Percentiles rank a stretch among this genome's conserved stretches.
phyloP scores from a whole-genome alignment of 1,140 invertebrate species.

The Platorchestia sp. region DNA sequence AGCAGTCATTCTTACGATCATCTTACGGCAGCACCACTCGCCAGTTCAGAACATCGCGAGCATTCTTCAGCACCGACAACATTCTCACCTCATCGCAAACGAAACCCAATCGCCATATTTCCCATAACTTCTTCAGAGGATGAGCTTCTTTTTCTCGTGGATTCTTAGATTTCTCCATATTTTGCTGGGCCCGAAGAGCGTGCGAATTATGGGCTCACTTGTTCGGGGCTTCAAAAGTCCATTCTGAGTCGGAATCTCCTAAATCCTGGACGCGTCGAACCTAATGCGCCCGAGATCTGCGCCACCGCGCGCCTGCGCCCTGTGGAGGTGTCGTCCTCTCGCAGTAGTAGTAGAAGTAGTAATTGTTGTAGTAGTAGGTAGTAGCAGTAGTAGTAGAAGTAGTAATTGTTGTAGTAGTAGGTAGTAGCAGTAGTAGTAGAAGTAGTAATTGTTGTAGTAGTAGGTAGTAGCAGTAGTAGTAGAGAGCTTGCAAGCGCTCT shows the following conservation, averaged over 20 bases:
- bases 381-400: too few relatives aligned
- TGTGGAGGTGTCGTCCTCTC: not conserved
- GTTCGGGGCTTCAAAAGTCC: constrained; percentile 48
- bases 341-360: too few relatives aligned
- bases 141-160: not conserved
- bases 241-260: constrained; percentile 49
- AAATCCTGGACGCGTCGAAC: constrained; percentile 30
- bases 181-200: not conserved
- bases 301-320: not conserved
- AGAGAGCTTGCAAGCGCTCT: too few relatives aligned
- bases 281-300: constrained; percentile 27
- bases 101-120: not conserved
- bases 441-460: too few relatives aligned
- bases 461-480: too few relatives aligned
- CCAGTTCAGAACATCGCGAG: not conserved
- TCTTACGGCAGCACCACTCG: not conserved
- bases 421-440: too few relatives aligned
- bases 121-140: constrained; percentile 3
- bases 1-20: not conserved
- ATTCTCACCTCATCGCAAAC: not conserved
- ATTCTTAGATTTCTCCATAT: constrained; percentile 26
- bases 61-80: not conserved
- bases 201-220: constrained; percentile 44
- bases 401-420: too few relatives aligned
- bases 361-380: too few relatives aligned